Evolutionary conservation across 2,113 vertebrate species (phyloP), one percentile per base, ranked within the genome.

Genomic region (Thunnus thynnus): DNA sequence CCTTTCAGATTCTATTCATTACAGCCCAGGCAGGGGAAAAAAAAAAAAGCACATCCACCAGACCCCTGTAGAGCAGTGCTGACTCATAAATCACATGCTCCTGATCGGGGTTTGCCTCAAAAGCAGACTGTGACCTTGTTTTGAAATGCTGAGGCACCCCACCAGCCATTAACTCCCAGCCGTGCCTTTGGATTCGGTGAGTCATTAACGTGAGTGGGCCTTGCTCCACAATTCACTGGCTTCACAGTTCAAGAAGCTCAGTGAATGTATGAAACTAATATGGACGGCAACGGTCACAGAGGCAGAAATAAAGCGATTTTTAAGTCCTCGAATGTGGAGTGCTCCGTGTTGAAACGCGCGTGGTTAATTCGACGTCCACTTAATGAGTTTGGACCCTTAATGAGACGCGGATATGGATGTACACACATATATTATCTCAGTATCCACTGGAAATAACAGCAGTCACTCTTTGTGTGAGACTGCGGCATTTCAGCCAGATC

Each of bases 1-100:
- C 69, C 67, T 70, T 75, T 63, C 27, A 79, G n/a, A 81, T 88
- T 61, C 57, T 85, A 86, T 83, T 92, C 78, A 91, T 91, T 90
- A 88, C 63, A 52, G 66, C 67, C n/a, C 41, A 60, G 74, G 8
- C 14, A 20, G 74, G 48, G 32, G 3, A 2, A 27, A 44, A 75
- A 80, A 77, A 14, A 20, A 56, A 74, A 80, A 69, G 25, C 73
- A 54, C 80, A 72, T 72, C 71, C 66, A 47, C 14, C 69, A 70
- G 51, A 62, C 72, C 88, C 76, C 83, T 32, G 58, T 5, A 36
- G 82, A 76, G 87, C 75, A 58, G 30, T 1, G 72, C 82, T 20
- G 77, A 88, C 74, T 91, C 88, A 87, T 91, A 90, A 87, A 91
- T 93, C 91, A 88, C 82, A 69, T 8, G 47, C 32, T 68, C 44